Base-by-base conservation (phyloP, 2,888 invertebrate species). In the Oegoconia quadripuncta region DNA sequence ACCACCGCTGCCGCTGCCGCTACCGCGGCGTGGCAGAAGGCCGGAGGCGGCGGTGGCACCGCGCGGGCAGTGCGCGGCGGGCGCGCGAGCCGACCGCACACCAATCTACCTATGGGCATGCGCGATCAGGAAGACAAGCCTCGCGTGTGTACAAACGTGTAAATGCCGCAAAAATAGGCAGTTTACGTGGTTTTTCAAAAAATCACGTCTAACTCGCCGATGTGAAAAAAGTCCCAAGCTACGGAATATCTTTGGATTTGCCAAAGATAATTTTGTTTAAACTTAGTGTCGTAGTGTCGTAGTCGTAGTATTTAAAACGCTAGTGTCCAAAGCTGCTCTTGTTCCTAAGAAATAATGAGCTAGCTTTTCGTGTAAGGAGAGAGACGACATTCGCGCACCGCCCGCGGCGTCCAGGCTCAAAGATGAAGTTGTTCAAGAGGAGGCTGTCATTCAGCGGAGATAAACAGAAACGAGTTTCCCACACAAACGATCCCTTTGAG, bases 381-480 rank as follows among this genome's bases (percentile, higher is more conserved):
- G 50, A 65, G 62, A 67, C 68, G 72, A 68, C 52, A 55, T 62
- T 57, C 48, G 59, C 57, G 53, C 48, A 55, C 49, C 53, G 52
- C 50, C 65, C 56, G 51, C 59, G 53, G 55, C 58, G 47, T 47
- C 57, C 54, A 50, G 52, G 50, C 54, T 50, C 48, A 55, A 64
- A 74, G 70, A 87, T 87, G 86, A 87, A 86, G 74, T 71, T 87
- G 72, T 87, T 87, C 77, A 87, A 79, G 77, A 79, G 86, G 71
- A 84, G 79, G 68, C 71, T 84, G 68, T 86, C 84, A 57, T 79
- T 84, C 73, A 81, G 77, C 60, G 67, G 75, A 67, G 87, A 86
- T 75, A 87, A 87, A 80, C 81, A 80, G 65, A 84, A 83, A 82
- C 83, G 70, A 56, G 76, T 72, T 74, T 64, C 77, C 44, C 71